Evolutionary conservation across 2,888 invertebrate genomes (phyloP).

Genomic region (Lasiommata megera): DNA sequence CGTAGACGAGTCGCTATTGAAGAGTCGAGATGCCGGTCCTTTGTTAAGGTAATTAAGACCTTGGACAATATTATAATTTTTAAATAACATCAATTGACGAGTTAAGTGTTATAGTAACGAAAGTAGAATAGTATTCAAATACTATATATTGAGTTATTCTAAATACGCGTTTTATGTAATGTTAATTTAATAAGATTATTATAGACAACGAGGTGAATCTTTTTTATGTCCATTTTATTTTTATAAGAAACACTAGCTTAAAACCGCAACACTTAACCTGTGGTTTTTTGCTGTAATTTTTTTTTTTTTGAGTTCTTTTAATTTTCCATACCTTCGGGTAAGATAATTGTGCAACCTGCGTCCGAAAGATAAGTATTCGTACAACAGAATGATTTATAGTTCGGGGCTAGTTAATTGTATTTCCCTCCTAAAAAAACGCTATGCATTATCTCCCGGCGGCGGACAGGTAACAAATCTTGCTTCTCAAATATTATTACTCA

Average conservation of each 20-base stretch:
- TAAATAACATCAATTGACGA: constrained; percentile 56
- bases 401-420: constrained; percentile 77
- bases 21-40: constrained; percentile 52
- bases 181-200: too few species aligned
- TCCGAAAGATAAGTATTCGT: constrained; percentile 51
- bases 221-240: background rate
- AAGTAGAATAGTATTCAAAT: background rate
- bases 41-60: constrained; percentile 59
- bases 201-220: too few species aligned
- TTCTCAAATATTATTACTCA: constrained; percentile 81
- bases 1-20: constrained; percentile 57
- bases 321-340: constrained; percentile 51
- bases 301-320: constrained; percentile 44
- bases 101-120: background rate
- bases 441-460: constrained; percentile 72
- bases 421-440: constrained; percentile 72
- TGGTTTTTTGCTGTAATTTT: constrained; percentile 57
- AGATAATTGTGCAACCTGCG: constrained; percentile 75
- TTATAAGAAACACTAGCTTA: background rate
- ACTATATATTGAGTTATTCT: background rate
- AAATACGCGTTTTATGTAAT: too few species aligned
- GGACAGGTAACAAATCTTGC: constrained; percentile 81
- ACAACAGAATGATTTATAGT: constrained; percentile 67
- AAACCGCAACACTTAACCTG: constrained; percentile 27
- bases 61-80: constrained; percentile 71